These are phyloP conservation scores for fruit fly (Drosophila melanogaster) DNA, from an alignment of 1,140 invertebrate species.

Conservation along the genomic window Release_6_plus_ISO1_MT NT_033779.5:14963501-14964000, in stretches of 20 bases:
- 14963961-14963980: too few relatives aligned
- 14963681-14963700: constrained; percentile 37
- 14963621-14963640: constrained; percentile 21
- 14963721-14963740: constrained; percentile 50
- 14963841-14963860: constrained; percentile 4
- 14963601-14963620: constrained; percentile 50
- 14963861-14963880: neutral
- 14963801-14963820: constrained; percentile 22
- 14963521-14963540: constrained; percentile 32
- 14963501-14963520: neutral
- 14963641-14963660: constrained; percentile 36
- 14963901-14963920: neutral
- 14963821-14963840: constrained; percentile 9
- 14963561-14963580: constrained; percentile 72
- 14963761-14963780: constrained; percentile 37
- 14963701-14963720: constrained; percentile 23
- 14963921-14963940: neutral
- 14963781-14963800: constrained; percentile 46
- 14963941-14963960: too few relatives aligned
- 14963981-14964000: too few relatives aligned
- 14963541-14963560: constrained; percentile 80
- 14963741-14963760: constrained; percentile 42
- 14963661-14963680: constrained; percentile 53
- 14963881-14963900: neutral
- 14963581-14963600: constrained; percentile 46